Evolutionary conservation across 2,888 invertebrate genomes (phyloP), one percentile per base, ranked within the genome.

Genomic region (Dolichopus griseipennis): DNA sequence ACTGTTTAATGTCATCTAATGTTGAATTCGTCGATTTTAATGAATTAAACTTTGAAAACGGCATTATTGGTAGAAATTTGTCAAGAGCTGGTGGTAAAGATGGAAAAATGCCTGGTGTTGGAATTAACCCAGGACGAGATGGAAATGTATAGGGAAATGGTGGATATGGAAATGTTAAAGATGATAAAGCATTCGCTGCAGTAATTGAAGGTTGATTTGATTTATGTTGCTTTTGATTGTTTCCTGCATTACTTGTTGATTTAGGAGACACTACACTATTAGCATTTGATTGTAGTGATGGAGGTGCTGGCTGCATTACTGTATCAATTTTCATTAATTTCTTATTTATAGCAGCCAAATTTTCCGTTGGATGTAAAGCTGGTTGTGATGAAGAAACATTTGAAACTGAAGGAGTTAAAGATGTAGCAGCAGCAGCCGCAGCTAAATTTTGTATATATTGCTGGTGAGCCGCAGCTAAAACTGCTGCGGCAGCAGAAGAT

Each of bases 81-180:
- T 67, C 41, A 18, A 64, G 69, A 18, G 66, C 34, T 20, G 65
- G 43, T 20, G 71, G 66, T 18, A 63, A n/a, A 70, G 67, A 61
- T 7, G 85, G 83, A 73, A 85, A 84, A 2, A 86, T 75, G 0
- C 83, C 84, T 64, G 84, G 81, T 61, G 83, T 83, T 15, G 86
- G 85, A 79, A 86, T 85, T 68, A 86, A 75, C 1, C 85, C 85
- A 66, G 85, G 83, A 1, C 85, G 83, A 18, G 84, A 79, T 20
- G 84, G 82, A 78, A 77, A 86, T n/a, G 76, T 74, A 66, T 75
- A 73, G 2, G 52, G 52, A 52, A 65, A 64, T n/a, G 84, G 79
- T 22, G 84, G 82, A 78, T 77, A 86, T 18, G 76, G 74, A 67
- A 75, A 73, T 21, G 43, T 10, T 61, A 18, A 21, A 22, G 43